Evolutionary conservation across 2,113 vertebrate genomes (phyloP), one percentile per base, ranked within the genome.

Genomic region (Lophochroa leadbeateri): DNA sequence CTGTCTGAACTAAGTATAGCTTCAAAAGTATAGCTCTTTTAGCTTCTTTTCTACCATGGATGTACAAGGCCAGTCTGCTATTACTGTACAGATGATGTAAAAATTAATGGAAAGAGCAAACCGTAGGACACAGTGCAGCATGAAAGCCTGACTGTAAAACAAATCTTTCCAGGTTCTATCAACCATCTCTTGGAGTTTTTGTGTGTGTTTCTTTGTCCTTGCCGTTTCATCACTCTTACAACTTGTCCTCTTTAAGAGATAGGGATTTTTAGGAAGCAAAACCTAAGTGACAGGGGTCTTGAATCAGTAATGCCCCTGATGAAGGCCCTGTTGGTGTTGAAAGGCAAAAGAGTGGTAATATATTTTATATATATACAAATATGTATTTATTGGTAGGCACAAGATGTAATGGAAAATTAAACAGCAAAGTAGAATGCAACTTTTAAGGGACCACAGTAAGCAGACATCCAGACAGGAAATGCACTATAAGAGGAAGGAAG

Each of bases 1-100:
- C 94, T 94, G 82, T 46, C 44, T 96, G 89, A 87, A 52, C 87
- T 94, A 96, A 94, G 74, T 93, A 93, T 88, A 96, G 41, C 70
- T 93, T 94, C 58, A 79, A 85, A 96, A 94, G 55, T 78, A 24
- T n/a, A 64, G 57, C 37, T 87, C 35, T 89, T 64, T 5, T 68
- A 90, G 67, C 41, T 87, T 55, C 8, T 93, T 82, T 94, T 82
- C 43, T 86, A 13, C 72, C 19, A 13, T 23, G 33, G 31, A 57
- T 39, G 2, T 52, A 11, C 63, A 78, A 76, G 60, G 27, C 16
- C 14, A 35, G 29, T 50, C 46, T 82, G 31, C 50, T 67, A 64
- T 24, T 69, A 43, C 19, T 44, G 33, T 78, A 21, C 41, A 44
- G 39, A 33, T 71, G 50, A 57, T 82, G 33, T n/a, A 71, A 68